phyloP scores from a whole-genome alignment of 2,797 vertebrate species.

The Phrynocephalus vlangalii region DNA sequence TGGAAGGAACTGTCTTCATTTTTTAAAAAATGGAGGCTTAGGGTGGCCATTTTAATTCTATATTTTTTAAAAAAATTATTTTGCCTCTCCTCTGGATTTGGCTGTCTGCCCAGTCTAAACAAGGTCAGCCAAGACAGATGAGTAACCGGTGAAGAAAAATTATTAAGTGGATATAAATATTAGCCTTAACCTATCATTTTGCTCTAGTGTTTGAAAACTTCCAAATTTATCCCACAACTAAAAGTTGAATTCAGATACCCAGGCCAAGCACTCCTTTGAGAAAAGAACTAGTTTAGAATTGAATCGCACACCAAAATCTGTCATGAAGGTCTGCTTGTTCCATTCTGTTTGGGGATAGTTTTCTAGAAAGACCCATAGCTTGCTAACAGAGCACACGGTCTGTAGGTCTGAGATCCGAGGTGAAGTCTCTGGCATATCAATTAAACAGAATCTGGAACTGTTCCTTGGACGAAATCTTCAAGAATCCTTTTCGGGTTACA shows the following conservation, averaged over 20 bases:
- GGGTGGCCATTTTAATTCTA: not conserved
- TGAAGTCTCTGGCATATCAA: not conserved
- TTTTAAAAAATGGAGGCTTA: not conserved
- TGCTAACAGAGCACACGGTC: not conserved
- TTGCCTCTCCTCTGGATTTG: slow-evolving; percentile 31
- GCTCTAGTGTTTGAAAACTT: slow-evolving; percentile 43
- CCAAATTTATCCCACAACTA: slow-evolving; percentile 29
- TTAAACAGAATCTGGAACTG: not conserved
- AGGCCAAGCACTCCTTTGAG: slow-evolving; percentile 1
- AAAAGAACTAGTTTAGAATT: not conserved
- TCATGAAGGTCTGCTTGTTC: not conserved
- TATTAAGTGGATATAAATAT: slow-evolving; percentile 56
- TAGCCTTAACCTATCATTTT: slow-evolving; percentile 35
- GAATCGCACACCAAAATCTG: slow-evolving; percentile 16
- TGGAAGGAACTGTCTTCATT: not conserved
- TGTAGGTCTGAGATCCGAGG: not conserved
- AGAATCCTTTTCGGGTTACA: too few species aligned
- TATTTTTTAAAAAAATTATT: too few species aligned
- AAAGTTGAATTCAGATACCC: slow-evolving; percentile 45
- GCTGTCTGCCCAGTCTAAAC: slow-evolving; percentile 33
- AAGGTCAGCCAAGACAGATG: slow-evolving; percentile 44
- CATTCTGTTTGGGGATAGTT: not conserved
- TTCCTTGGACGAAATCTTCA: too few species aligned
- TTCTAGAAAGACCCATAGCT: not conserved
- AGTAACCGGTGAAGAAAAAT: slow-evolving; percentile 40